A percentile compares a stretch with the other conserved stretches of the same genome.
Conservation (phyloP, 2,888 invertebrate genomes). For the Ptilodon capucinus region DNA sequence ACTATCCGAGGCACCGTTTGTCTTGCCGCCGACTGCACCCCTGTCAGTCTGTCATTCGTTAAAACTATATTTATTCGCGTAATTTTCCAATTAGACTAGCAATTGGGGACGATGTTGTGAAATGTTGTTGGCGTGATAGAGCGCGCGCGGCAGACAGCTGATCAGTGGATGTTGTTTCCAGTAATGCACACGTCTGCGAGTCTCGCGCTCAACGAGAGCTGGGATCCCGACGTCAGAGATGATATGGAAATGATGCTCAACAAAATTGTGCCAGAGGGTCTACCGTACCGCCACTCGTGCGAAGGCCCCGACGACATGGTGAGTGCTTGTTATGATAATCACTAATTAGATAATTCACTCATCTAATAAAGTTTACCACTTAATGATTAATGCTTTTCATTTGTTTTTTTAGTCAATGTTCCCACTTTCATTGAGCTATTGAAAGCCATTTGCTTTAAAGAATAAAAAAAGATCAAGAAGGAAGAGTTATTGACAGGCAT, state of each 20-base stretch:
- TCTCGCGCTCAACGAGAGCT: conserved; percentile 98
- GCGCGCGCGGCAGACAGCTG: conserved; percentile 49
- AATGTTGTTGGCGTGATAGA: conserved; percentile 15
- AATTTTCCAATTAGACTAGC: conserved; percentile 33
- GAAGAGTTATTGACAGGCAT: neutral
- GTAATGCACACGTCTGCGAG: conserved; percentile 99
- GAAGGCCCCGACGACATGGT: conserved; percentile 99
- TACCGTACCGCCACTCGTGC: conserved; percentile 97
- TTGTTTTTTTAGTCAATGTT: neutral
- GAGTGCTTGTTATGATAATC: conserved; percentile 55
- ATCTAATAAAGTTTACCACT: neutral
- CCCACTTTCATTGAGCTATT: neutral
- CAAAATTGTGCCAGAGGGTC: conserved; percentile 98
- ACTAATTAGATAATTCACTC: neutral
- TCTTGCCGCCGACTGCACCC: conserved; percentile 70
- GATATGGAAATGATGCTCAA: conserved; percentile 99
- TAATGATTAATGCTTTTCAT: neutral
- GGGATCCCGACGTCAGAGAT: conserved; percentile 98
- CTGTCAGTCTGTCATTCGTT: conserved; percentile 32
- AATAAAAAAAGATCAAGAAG: no score
- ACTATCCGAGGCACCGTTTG: conserved; percentile 40
- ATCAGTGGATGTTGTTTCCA: conserved; percentile 80
- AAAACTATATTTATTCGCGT: conserved; percentile 25
- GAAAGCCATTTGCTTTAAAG: no score
- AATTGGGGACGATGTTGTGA: conserved; percentile 25